Evolutionary conservation across 2,113 vertebrate genomes (phyloP), one percentile per base, ranked within the genome.

Genomic region (Archilochus colubris): DNA sequence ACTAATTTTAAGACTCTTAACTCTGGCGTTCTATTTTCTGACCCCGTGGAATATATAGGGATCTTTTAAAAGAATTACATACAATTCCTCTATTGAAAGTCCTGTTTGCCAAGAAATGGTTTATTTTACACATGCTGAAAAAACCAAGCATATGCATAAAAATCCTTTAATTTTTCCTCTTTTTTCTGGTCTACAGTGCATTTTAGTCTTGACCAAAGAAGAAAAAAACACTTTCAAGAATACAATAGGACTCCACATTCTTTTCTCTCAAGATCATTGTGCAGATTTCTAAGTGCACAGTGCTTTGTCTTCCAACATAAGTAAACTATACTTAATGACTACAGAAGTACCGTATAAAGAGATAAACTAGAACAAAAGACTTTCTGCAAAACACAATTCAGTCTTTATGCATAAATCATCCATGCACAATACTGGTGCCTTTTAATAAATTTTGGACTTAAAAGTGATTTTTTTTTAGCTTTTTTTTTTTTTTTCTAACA

Each of bases 261-360:
- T 86, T 89, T 89, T 84, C 84, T 85, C 85, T 74, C 72, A 76
- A 81, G 89, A 92, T 82, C 79, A 94, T 51, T 82, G 31, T 59
- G 70, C 46, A 85, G 70, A 96, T 94, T 89, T 87, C 85, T 92
- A 95, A 97, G 95, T 72, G 94, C 2, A 3, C 55, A 87, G 64
- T 74, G 67, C 61, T 95, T 66, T 81, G 91, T 89, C 82, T 94
- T 89, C 50, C 27, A 82, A 57, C 24, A 38, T 38, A 92, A 94
- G 62, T 80, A 91, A 93, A 92, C 75, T 76, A 33, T 25, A 88
- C 24, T 91, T 70, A 73, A 82, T 69, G 31, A 86, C 77, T 50
- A 53, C 57, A 72, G 21, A 25, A 89, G 59, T 81, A 74, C 30
- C 91, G 44, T 57, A 75, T 74, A 59, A 86, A 88, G 64, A 94